Evolutionary conservation across 2,797 vertebrate species (phyloP), one percentile per base, ranked within the genome.

Genomic region (Channallabes apus): DNA sequence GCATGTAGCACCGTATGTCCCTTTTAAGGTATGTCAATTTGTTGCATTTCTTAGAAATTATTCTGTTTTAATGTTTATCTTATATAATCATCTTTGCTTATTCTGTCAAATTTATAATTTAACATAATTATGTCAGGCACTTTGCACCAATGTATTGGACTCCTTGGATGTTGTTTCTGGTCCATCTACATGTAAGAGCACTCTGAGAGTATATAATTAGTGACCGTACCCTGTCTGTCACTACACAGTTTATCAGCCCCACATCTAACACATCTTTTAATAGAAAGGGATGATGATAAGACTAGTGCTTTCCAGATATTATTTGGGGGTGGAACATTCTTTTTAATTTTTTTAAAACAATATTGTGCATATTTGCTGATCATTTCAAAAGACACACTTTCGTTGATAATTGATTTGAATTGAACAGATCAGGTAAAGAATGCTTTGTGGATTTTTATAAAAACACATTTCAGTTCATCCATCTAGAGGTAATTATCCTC

Each of bases 141-240:
- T 4, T 41, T 61, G 32, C 17, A 61, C 24, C 6, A 38, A 24
- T 61, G 11, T 62, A n/a, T 22, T n/a, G 32, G 6, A 38, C 24
- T 80, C 3, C 35, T 77, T 18, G 22, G 14, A 80, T 78, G 32
- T 61, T 59, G 32, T 59, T 22, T 59, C 56, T 59, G 54, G 29
- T 61, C 32, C 58, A 61, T 3, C 76, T 61, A 38, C 56, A 35
- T 59, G 12, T 22, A 77, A 35, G 20, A 22, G 17, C 76, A 78
- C 20, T 59, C 56, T 56, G 72, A 29, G n/a, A 78, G 12, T 35
- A 38, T 78, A 78, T n/a, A 79, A 62, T 79, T 79, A 79, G 22
- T 17, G 22, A 41, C 22, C 27, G 59, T 46, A 64, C 22, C 38
- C 76, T 78, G 59, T 64, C 58, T 79, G 24, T 62, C 24, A 1